Base-by-base conservation (phyloP, 2,113 vertebrate species). In the Perca flavescens region DNA sequence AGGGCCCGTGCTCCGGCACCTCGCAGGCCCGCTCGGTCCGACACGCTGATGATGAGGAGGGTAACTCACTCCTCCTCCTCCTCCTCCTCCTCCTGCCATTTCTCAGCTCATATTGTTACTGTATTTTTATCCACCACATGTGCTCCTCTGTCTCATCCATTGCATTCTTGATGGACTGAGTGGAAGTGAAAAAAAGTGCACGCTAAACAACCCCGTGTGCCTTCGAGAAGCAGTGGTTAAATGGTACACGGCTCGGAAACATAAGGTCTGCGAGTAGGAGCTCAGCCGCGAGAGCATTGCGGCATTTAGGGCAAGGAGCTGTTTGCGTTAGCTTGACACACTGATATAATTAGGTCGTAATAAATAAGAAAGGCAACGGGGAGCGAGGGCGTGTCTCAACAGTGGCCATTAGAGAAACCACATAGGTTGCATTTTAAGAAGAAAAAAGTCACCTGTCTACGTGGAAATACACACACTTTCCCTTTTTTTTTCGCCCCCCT, bases 311-410 rank as follows among this genome's bases (percentile, higher is more conserved):
- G 81, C 93, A 91, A 81, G 74, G 40, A 88, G 83, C 83, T 14
- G 82, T 72, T 70, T 72, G 54, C 16, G 61, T 72, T 89, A 34
- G 86, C 89, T 82, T 82, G 88, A 90, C 89, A 86, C 83, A 47
- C 84, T 88, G 90, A 91, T 91, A 87, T 94, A 94, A 94, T 94
- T 91, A 92, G 92, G 91, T 89, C 80, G 72, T 91, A 89, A 93
- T 93, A 91, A 90, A 93, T 92, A 92, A 89, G 88, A 63, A 36
- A 85, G 85, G 80, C 83, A 85, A 78, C 19, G 11, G 86, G 86
- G 86, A 89, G 85, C 19, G 80, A 77, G 84, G 87, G 77, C 28
- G 85, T 83, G 83, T 83, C 84, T 88, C 86, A 84, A 70, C 85
- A 74, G 71, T 74, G 88, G 90, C 82, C 88, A 88, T 92, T 93